phyloP scores from a whole-genome alignment of 2,888 invertebrate species.

The Prosapia bicincta region DNA sequence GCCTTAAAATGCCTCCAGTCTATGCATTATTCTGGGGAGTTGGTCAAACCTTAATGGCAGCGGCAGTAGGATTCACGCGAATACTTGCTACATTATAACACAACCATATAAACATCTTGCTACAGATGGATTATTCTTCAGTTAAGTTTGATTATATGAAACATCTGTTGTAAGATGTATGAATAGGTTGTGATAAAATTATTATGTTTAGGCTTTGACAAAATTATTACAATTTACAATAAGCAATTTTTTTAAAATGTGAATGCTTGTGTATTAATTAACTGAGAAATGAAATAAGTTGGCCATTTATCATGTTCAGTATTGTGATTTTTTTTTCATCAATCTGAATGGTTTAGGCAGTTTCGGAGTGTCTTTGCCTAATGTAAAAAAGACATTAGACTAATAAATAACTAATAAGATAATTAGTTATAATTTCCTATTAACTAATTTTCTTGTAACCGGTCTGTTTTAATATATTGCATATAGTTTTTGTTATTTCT shows the following conservation, averaged over 20 bases:
- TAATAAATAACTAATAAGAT: too few species aligned
- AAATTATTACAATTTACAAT: neutral
- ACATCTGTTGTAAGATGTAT: neutral
- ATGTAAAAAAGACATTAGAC: too few species aligned
- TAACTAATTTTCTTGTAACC: too few species aligned
- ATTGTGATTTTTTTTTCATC: too few species aligned
- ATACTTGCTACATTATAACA: conserved; percentile 77
- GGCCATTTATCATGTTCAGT: too few species aligned
- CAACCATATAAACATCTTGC: neutral
- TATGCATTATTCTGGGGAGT: conserved; percentile 94
- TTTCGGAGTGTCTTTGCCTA: too few species aligned
- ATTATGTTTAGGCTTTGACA: neutral
- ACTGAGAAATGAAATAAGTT: too few species aligned
- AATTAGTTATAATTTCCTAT: too few species aligned
- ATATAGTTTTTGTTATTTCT: too few species aligned
- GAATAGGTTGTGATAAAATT: neutral
- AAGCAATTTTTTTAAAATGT: neutral
- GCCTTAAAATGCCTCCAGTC: conserved; percentile 83
- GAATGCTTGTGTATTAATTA: too few species aligned
- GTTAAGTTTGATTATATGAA: neutral
- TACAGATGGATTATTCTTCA: neutral
- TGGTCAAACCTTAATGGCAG: conserved; percentile 86
- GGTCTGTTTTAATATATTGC: too few species aligned
- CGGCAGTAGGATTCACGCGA: conserved; percentile 88
- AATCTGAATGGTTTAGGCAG: too few species aligned